Percentiles rank a stretch among this genome's conserved stretches.
phyloP scores from a whole-genome alignment of 92 coral and sea anemone genomes.

The Porites evermanni region DNA sequence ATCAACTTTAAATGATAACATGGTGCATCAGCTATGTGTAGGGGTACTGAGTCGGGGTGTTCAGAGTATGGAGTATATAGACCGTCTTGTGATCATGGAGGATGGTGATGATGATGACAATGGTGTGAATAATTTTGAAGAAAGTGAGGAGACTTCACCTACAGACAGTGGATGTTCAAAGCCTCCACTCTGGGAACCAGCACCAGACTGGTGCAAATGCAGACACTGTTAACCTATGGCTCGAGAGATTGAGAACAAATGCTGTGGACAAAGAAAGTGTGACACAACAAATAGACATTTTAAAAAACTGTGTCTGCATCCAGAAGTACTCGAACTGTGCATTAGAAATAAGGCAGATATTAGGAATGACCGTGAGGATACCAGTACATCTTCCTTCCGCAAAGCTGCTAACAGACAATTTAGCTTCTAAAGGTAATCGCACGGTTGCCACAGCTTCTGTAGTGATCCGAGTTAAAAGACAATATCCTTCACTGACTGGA shows the following conservation, averaged over 20 bases:
- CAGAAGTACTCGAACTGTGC: conserved; percentile 56
- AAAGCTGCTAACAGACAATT: conserved; percentile 61
- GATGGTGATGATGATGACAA: conserved; percentile 6
- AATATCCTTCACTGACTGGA: conserved; percentile 66
- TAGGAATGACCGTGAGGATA: conserved; percentile 58
- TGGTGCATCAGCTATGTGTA: conserved; percentile 15
- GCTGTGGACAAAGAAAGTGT: conserved; percentile 45
- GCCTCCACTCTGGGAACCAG: conserved; percentile 12
- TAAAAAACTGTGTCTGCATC: conserved; percentile 53
- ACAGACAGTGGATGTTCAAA: conserved; percentile 11
- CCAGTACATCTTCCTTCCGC: conserved; percentile 55
- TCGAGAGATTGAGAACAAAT: conserved; percentile 21
- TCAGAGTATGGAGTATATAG: conserved; percentile 35
- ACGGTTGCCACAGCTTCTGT: conserved; percentile 69
- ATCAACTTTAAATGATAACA: conserved; percentile 10
- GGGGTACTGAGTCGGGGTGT: conserved; percentile 44
- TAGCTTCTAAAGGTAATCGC: conserved; percentile 58
- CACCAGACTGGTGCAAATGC: conserved; percentile 45
- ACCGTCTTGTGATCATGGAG: conserved; percentile 34
- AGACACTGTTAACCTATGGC: conserved; percentile 34
- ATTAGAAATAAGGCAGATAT: neutral
- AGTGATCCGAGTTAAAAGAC: conserved; percentile 33
- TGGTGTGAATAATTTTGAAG: neutral
- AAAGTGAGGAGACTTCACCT: neutral
- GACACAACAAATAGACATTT: conserved; percentile 49